These are phyloP conservation scores for Dasyornis broadbenti DNA, from an alignment of 2,113 vertebrate genomes.

Conservation along the genomic window DNA sequence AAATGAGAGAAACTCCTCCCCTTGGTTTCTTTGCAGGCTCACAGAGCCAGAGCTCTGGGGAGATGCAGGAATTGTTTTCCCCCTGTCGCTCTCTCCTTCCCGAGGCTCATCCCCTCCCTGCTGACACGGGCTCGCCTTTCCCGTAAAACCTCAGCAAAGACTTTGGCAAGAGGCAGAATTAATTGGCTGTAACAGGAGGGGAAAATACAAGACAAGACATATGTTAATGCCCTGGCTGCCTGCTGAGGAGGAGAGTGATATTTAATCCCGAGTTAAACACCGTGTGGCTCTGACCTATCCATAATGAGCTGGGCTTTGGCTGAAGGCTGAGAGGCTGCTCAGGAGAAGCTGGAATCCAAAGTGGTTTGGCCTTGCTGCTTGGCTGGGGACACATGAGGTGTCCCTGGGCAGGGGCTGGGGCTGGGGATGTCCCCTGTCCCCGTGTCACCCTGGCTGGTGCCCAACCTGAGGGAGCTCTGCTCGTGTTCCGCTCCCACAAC, in stretches of 20 bases:
- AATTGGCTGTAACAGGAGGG: neutral
- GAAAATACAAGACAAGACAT: neutral
- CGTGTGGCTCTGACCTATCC: neutral
- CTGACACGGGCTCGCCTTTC: neutral
- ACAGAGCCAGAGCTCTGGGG: neutral
- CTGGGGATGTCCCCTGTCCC: neutral
- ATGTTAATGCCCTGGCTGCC: neutral
- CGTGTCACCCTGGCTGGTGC: neutral
- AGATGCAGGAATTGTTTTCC: neutral
- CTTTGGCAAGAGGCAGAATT: neutral
- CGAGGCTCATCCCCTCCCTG: neutral
- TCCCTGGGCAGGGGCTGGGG: neutral
- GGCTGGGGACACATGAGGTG: too few species aligned
- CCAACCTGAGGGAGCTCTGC: neutral
- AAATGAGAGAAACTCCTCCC: neutral
- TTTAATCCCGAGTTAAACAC: neutral
- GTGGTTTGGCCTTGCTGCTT: neutral
- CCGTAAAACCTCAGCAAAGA: neutral
- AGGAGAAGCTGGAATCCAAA: neutral
- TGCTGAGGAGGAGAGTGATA: neutral
- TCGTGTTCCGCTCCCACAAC: neutral
- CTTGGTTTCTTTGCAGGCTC: neutral
- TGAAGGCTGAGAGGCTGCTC: neutral
- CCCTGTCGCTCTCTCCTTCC: neutral
- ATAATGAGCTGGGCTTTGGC: neutral